These are phyloP conservation scores for Graptemys geographica DNA, from an alignment of 2,797 vertebrate species.

Conservation along the genomic window DNA sequence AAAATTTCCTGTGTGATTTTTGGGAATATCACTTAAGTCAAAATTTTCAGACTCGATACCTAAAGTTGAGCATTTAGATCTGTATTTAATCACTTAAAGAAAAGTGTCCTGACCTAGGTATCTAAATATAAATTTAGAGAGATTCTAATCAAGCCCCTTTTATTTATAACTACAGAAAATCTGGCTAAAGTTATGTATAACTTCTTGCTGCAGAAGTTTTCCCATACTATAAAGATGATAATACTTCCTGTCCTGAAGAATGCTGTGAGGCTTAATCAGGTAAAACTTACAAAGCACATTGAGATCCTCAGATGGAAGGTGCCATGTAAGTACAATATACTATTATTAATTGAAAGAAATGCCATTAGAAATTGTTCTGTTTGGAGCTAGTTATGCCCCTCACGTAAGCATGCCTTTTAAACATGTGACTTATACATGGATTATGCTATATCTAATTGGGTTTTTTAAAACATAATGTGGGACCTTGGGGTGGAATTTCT, in stretches of 20 bases:
- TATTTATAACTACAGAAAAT: not conserved
- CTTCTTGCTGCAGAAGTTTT: not conserved
- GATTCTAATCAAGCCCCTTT: not conserved
- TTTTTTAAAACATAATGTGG: no score
- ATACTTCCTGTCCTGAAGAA: not conserved
- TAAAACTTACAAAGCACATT: not conserved
- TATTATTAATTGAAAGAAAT: not conserved
- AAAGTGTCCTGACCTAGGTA: not conserved
- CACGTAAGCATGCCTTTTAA: not conserved
- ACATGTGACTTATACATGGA: not conserved
- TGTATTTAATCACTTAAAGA: not conserved
- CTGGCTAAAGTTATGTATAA: not conserved
- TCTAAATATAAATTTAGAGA: not conserved
- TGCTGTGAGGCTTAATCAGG: not conserved
- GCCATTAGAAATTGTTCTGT: not conserved
- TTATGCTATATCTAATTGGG: no score
- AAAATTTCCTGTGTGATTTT: constrained; percentile 10
- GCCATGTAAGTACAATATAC: not conserved
- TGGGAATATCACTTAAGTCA: not conserved
- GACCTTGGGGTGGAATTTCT: no score
- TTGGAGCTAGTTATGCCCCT: not conserved
- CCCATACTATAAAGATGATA: not conserved
- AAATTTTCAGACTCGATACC: not conserved
- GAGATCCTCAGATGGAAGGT: not conserved
- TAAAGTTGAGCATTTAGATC: not conserved